Percentiles rank a stretch among this genome's conserved stretches.
These are phyloP conservation scores for Arrhopalites spinosus DNA, from an alignment of 2,888 invertebrate species.

Conservation along the genomic window DNA sequence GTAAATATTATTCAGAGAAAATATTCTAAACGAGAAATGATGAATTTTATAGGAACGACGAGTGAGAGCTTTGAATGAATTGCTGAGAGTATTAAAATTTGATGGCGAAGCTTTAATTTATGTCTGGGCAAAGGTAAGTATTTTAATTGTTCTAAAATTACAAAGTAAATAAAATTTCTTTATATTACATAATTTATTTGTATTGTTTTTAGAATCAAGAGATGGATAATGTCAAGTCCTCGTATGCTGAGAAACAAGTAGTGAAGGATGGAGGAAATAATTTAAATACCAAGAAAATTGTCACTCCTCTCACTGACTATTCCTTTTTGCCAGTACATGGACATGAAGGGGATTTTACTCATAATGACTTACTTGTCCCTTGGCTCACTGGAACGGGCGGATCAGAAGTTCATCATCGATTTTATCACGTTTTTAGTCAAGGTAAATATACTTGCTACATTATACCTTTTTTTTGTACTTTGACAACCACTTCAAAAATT, in stretches of 20 bases:
- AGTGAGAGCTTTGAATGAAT: slow-evolving; percentile 73
- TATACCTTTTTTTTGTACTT: too few relatives aligned
- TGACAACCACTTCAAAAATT: too few relatives aligned
- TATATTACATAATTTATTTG: too few relatives aligned
- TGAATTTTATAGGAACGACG: slow-evolving; percentile 68
- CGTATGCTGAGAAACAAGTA: slow-evolving; percentile 66
- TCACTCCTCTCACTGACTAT: slow-evolving; percentile 33
- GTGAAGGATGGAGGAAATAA: slow-evolving; percentile 39
- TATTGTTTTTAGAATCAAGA: too few relatives aligned
- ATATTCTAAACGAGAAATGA: too few relatives aligned
- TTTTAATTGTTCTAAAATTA: too few relatives aligned
- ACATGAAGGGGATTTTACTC: slow-evolving; percentile 86
- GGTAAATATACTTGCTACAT: too few relatives aligned
- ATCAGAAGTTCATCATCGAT: slow-evolving; percentile 72
- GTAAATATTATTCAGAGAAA: not conserved
- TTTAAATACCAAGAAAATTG: slow-evolving; percentile 1
- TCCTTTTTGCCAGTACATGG: slow-evolving; percentile 76
- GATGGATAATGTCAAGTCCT: slow-evolving; percentile 71
- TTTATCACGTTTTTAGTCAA: slow-evolving; percentile 91
- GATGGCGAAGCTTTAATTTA: slow-evolving; percentile 84
- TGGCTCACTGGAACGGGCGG: slow-evolving; percentile 70
- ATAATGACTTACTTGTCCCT: slow-evolving; percentile 91
- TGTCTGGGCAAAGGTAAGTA: slow-evolving; percentile 98
- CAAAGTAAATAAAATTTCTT: too few relatives aligned
- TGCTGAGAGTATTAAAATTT: slow-evolving; percentile 72